Evolutionary conservation across 2,113 vertebrate genomes (phyloP).

Genomic region (Odocoileus virginianus): DNA sequence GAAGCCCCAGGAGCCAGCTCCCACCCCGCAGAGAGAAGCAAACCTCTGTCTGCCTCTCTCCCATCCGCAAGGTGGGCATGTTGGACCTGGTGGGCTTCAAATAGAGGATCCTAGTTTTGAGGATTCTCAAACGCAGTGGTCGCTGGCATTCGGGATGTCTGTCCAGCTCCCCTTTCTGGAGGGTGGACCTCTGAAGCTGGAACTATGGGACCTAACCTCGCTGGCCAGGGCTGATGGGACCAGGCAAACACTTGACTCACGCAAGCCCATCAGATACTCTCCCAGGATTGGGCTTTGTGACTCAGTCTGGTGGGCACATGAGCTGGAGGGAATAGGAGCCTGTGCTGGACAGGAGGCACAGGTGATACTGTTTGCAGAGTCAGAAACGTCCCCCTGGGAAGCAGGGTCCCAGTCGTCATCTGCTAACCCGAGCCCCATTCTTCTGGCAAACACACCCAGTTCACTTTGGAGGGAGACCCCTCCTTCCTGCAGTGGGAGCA

Average conservation of each 20-base stretch:
- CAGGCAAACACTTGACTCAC: neutral
- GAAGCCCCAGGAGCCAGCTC: neutral
- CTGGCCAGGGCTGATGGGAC: neutral
- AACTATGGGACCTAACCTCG: accelerated
- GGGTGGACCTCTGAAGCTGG: neutral
- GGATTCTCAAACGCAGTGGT: neutral
- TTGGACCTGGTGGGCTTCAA: neutral
- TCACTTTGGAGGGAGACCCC: neutral
- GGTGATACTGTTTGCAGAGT: neutral
- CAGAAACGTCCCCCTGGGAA: neutral
- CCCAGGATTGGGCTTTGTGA: neutral
- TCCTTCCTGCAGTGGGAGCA: too few relatives aligned
- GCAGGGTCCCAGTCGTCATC: neutral
- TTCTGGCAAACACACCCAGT: neutral
- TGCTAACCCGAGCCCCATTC: neutral
- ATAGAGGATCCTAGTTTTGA: neutral
- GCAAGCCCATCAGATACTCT: neutral
- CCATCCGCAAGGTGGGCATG: neutral
- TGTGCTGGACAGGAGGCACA: too few relatives aligned
- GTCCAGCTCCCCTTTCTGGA: neutral
- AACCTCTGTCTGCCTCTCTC: too few relatives aligned
- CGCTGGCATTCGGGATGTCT: neutral
- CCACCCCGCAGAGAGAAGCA: neutral
- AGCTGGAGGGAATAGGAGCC: neutral
- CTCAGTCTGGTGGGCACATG: neutral